phyloP scores from a whole-genome alignment of 2,888 invertebrate species.

The Colostygia pectinataria region DNA sequence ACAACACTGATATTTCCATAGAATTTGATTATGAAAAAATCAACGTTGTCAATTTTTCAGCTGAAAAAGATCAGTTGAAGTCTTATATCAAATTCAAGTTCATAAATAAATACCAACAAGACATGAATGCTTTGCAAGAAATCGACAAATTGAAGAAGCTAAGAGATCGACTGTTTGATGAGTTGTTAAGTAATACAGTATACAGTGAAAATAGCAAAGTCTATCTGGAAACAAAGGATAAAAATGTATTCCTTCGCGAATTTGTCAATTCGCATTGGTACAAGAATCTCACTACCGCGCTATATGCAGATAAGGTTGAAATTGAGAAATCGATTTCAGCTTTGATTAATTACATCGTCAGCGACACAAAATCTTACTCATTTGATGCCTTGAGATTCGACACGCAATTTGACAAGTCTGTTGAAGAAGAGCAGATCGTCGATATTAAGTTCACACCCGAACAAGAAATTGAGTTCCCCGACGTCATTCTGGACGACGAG shows the following conservation, averaged over 20 bases:
- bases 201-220: not conserved
- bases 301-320: slow-evolving; percentile 32
- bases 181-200: slow-evolving; percentile 23
- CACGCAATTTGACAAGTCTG: slow-evolving; percentile 29
- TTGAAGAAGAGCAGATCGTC: slow-evolving; percentile 35
- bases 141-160: slow-evolving; percentile 45
- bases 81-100: slow-evolving; percentile 51
- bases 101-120: slow-evolving; percentile 33
- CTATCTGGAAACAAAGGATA: slow-evolving; percentile 39
- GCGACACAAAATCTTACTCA: slow-evolving; percentile 46
- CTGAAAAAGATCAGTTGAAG: slow-evolving; percentile 40
- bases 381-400: slow-evolving; percentile 50
- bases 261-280: slow-evolving; percentile 42
- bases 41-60: slow-evolving; percentile 39
- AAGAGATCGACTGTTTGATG: slow-evolving; percentile 35
- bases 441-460: too few species aligned
- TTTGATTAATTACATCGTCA: slow-evolving; percentile 52
- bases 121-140: slow-evolving; percentile 40
- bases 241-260: slow-evolving; percentile 33
- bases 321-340: slow-evolving; percentile 48
- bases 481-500: slow-evolving; percentile 49
- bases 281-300: slow-evolving; percentile 27
- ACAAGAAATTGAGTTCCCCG: slow-evolving; percentile 40
- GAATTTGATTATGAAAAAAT: slow-evolving; percentile 47
- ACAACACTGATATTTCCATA: slow-evolving; percentile 42